Conservation (phyloP, 2,113 vertebrate species). For the Galeopterus variegatus region DNA sequence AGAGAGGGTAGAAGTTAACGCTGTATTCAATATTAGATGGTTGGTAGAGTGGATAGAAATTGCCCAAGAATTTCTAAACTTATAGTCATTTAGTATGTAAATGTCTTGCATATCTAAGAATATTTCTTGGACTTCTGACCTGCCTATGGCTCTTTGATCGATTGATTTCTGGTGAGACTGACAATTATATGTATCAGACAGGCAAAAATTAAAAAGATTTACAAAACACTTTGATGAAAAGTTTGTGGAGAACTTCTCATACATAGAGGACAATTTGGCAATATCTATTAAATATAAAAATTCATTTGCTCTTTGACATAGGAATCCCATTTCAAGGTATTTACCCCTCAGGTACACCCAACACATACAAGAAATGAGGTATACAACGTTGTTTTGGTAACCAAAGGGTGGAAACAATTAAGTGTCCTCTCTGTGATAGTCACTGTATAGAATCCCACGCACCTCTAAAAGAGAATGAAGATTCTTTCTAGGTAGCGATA, state of each 20-base stretch:
- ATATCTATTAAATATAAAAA: background rate
- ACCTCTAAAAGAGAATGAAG: background rate
- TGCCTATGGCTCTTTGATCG: background rate
- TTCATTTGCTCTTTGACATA: background rate
- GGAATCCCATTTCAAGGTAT: background rate
- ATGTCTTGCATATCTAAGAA: background rate
- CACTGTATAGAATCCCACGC: background rate
- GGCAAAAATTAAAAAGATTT: background rate
- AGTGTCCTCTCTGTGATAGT: background rate
- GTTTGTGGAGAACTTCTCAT: background rate
- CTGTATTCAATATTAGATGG: background rate
- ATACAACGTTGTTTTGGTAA: background rate
- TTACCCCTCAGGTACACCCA: background rate
- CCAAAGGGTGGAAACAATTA: background rate
- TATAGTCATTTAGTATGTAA: background rate
- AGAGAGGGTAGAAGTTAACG: background rate
- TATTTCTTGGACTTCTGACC: background rate
- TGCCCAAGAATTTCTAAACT: background rate
- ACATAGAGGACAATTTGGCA: background rate
- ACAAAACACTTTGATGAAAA: background rate
- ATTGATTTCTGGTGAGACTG: background rate
- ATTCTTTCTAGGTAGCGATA: background rate
- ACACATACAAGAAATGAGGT: background rate
- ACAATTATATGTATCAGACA: background rate
- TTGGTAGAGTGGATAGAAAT: background rate